Conservation (phyloP, 2,888 invertebrate genomes). For the Dyspetes luteomarginatus region DNA sequence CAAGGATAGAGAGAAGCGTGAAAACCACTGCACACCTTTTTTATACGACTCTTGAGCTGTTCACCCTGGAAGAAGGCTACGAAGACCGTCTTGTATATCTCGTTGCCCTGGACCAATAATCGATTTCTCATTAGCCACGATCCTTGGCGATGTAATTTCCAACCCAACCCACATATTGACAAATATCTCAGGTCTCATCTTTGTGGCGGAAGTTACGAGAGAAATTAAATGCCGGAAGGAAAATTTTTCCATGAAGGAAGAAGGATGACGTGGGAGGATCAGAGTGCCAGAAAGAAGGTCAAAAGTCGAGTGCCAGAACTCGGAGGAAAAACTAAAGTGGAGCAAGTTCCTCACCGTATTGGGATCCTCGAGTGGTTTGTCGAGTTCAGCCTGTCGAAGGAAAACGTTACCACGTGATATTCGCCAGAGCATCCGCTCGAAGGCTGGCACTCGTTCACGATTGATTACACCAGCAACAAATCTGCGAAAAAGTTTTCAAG, state of each 20-base stretch:
- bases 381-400: constrained; percentile 93
- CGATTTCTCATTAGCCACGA: constrained; percentile 47
- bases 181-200: no score
- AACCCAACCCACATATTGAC: no score
- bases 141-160: no score
- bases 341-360: constrained; percentile 87
- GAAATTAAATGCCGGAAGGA: not conserved
- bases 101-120: constrained; percentile 88
- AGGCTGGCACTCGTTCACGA: constrained; percentile 93
- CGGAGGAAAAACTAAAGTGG: constrained; percentile 4
- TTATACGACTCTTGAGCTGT: constrained; percentile 94
- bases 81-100: constrained; percentile 95
- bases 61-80: constrained; percentile 96
- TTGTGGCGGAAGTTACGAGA: constrained; percentile 26
- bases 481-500: constrained; percentile 82
- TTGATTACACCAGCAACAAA: constrained; percentile 97
- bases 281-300: constrained; percentile 3
- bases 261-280: not conserved
- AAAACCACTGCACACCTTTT: constrained; percentile 97
- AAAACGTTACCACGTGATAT: constrained; percentile 97
- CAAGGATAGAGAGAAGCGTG: constrained; percentile 97
- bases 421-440: constrained; percentile 97
- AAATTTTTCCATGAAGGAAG: not conserved
- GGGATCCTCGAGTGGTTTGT: constrained; percentile 93
- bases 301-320: constrained; percentile 4